Percentiles rank a stretch among this genome's conserved stretches.
Conservation (phyloP, 2,113 vertebrate genomes). For the Geococcyx californianus region DNA sequence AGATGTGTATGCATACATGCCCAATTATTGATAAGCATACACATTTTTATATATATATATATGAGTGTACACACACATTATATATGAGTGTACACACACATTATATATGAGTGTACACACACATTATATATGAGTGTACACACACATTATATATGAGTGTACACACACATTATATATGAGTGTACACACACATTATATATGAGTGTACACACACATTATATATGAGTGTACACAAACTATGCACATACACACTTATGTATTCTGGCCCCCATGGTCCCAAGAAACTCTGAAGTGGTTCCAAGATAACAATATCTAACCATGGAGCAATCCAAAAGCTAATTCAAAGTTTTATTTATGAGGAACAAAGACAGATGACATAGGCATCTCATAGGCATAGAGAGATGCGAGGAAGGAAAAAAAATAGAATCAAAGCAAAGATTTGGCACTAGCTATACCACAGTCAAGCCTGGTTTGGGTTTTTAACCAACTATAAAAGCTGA, state of each 20-base stretch:
- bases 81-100: no score
- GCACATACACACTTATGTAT: rapidly evolving
- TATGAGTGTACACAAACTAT: no score
- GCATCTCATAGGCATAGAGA: no score
- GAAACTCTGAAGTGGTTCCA: not conserved
- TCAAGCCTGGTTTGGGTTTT: not conserved
- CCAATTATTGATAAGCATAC: not conserved
- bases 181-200: no score
- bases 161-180: no score
- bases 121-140: no score
- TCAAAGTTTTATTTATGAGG: not conserved
- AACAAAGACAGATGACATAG: not conserved
- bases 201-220: no score
- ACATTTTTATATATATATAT: not conserved
- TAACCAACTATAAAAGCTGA: not conserved
- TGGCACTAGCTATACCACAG: not conserved
- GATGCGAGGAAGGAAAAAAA: not conserved
- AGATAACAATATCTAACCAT: not conserved
- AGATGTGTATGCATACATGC: not conserved
- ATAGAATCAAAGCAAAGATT: not conserved
- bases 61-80: no score
- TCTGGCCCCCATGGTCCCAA: not conserved
- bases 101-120: no score
- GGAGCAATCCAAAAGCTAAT: not conserved
- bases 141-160: no score